These are phyloP conservation scores for Fregetta grallaria DNA, from an alignment of 2,113 vertebrate genomes.

Conservation along the genomic window DNA sequence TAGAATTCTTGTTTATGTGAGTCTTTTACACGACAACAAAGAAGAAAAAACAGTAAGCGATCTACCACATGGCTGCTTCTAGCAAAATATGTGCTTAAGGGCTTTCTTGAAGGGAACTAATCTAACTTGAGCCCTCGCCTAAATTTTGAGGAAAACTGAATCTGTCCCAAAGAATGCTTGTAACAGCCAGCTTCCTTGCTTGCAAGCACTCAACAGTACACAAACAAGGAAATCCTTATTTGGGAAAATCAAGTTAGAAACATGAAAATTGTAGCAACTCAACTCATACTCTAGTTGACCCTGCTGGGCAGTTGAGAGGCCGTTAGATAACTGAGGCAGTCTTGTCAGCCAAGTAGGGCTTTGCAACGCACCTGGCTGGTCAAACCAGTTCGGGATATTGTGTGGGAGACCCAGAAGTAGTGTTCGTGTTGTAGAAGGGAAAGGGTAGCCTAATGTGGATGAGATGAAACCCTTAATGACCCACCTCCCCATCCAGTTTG, in stretches of 20 bases:
- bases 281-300: background rate
- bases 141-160: background rate
- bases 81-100: background rate
- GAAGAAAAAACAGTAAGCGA: background rate
- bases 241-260: background rate
- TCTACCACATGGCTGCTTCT: background rate
- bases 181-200: background rate
- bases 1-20: background rate
- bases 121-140: background rate
- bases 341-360: background rate
- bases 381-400: background rate
- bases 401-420: background rate
- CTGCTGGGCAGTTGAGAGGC: background rate
- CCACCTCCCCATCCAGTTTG: background rate
- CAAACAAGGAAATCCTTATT: background rate
- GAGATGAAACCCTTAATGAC: background rate
- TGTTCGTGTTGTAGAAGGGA: background rate
- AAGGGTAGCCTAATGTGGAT: background rate
- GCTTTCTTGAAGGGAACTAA: background rate
- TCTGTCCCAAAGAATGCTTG: background rate
- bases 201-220: background rate
- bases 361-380: background rate
- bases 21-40: background rate
- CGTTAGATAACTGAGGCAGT: background rate
- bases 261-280: background rate